These are phyloP conservation scores for Cryptoblepharus egeriae DNA, from an alignment of 2,797 vertebrate genomes.

Conservation along the genomic window DNA sequence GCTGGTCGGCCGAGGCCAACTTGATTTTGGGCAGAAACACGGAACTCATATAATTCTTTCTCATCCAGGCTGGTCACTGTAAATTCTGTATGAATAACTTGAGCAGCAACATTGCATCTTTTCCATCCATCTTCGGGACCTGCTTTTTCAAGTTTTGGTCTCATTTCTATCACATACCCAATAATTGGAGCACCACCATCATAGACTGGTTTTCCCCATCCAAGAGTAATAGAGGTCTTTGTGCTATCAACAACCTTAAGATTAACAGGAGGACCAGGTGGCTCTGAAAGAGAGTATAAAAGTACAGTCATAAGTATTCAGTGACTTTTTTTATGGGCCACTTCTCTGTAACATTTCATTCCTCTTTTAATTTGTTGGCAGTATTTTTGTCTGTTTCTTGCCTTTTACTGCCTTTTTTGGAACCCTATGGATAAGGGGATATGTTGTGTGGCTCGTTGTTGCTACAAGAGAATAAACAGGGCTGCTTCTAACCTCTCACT, in stretches of 20 bases:
- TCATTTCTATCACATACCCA: conserved; percentile 95
- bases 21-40: conserved; percentile 97
- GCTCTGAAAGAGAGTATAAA: conserved; percentile 80
- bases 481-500: too few relatives aligned
- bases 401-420: too few relatives aligned
- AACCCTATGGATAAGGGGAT: too few relatives aligned
- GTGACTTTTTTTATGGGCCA: neutral
- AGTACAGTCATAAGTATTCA: conserved; percentile 31
- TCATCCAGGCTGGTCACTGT: conserved; percentile 90
- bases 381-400: too few relatives aligned
- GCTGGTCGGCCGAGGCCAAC: conserved; percentile 94
- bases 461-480: too few relatives aligned
- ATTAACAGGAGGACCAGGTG: conserved; percentile 93
- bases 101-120: conserved; percentile 94
- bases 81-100: conserved; percentile 91
- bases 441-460: too few relatives aligned
- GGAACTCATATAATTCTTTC: conserved; percentile 91
- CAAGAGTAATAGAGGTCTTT: conserved; percentile 87
- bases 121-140: conserved; percentile 95
- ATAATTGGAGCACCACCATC: conserved; percentile 95
- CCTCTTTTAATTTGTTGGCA: too few relatives aligned
- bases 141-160: conserved; percentile 81
- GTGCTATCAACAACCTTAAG: conserved; percentile 94
- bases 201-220: conserved; percentile 93
- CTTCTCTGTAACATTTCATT: too few relatives aligned